Base-by-base conservation (phyloP, 2,888 invertebrate species). In the Margaritifera margaritifera region DNA sequence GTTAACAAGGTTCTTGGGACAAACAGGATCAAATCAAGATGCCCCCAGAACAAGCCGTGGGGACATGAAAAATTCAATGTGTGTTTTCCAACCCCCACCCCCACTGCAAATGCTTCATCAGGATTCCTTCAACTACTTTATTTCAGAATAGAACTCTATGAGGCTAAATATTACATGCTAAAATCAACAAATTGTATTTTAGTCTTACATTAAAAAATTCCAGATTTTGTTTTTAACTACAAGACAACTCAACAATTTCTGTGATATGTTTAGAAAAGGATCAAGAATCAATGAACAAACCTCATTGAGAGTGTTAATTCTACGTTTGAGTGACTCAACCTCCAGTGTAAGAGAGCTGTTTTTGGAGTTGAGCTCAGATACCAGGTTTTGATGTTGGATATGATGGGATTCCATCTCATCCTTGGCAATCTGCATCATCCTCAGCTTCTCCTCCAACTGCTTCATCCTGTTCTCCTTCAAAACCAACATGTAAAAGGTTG, bases 321-420 rank as follows among this genome's bases (percentile, higher is more conserved):
- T 80, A 31, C 86, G 77, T 69, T 82, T 86, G 67, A 86, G 77
- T 6, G 80, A 79, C 60, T 89, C 89, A 54, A 83, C 75, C 69
- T 88, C 88, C 65, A 89, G 80, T 19, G 78, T 80, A n/a, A 87
- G 79, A 60, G 85, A 83, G 74, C 86, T 84, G 72, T 88, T 87
- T 73, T 83, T 85, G 53, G 85, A 82, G 68, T 87, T 87, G 42
- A 89, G 80, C 64, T 88, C 87, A 6, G 80, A 79, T 61, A 87
- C 81, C 11, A 76, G 74, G n/a, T 82, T 71, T 18, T 81, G 79
- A 69, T 87, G 87, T 65, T 87, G 86, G 64, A 84, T 84, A 71
- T 84, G 80, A 66, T 86, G 86, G 57, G 75, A 76, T 72, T 87
- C 83, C 27, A 87, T 67, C 60, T 89, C 89, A 68, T 89, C 89